These are phyloP conservation scores for Anorthoa munda DNA, from an alignment of 2,888 invertebrate genomes.

Conservation along the genomic window DNA sequence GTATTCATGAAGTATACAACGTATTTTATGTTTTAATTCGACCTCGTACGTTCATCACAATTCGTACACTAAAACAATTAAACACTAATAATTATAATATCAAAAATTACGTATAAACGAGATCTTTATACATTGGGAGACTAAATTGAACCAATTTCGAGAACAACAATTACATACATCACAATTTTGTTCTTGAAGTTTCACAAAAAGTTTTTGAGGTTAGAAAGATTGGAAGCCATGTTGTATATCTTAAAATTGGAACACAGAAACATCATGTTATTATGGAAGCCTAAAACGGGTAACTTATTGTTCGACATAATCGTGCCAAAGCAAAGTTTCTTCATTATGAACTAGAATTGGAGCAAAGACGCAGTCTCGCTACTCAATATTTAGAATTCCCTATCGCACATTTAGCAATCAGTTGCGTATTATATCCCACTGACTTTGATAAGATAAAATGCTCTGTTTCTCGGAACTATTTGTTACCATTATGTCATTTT, in stretches of 20 bases:
- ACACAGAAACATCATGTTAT: neutral
- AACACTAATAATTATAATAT: constrained; percentile 78
- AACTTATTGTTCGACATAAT: constrained; percentile 44
- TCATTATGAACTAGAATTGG: constrained; percentile 27
- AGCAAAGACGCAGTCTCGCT: constrained; percentile 22
- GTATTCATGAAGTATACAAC: constrained; percentile 83
- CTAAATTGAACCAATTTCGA: constrained; percentile 31
- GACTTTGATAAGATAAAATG: constrained; percentile 38
- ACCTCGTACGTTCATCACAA: constrained; percentile 73
- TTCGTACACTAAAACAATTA: constrained; percentile 73
- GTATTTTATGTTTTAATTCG: constrained; percentile 78
- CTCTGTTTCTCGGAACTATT: constrained; percentile 22
- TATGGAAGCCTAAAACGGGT: constrained; percentile 19
- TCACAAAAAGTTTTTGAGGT: constrained; percentile 14
- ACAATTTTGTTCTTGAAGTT: constrained; percentile 25
- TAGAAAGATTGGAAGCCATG: constrained; percentile 47
- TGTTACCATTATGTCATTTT: constrained; percentile 32
- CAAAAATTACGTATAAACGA: constrained; percentile 88
- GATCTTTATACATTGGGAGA: constrained; percentile 82
- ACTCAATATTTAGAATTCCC: constrained; percentile 33
- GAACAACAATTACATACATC: constrained; percentile 5
- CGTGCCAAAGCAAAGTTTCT: constrained; percentile 28
- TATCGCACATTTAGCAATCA: constrained; percentile 21
- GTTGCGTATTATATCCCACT: constrained; percentile 15
- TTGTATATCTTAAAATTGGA: constrained; percentile 32